These are phyloP conservation scores for Lysandra bellargus DNA, from an alignment of 2,888 invertebrate species.

Conservation along the genomic window DNA sequence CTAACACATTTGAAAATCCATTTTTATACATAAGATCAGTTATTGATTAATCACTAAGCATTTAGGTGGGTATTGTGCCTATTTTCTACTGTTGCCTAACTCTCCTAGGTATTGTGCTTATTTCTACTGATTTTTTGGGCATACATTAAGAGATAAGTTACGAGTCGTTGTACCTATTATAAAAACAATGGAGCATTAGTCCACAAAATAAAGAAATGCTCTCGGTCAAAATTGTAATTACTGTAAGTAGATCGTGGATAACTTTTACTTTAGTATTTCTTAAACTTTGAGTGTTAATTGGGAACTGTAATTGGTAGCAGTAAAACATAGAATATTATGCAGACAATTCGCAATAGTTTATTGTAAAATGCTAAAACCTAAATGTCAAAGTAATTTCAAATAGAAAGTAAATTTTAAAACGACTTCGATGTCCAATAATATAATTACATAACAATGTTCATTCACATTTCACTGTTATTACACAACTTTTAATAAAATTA, in stretches of 20 bases:
- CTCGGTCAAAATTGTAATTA: neutral
- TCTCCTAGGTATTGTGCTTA: too few relatives aligned
- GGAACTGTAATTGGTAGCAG: neutral
- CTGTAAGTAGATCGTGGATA: neutral
- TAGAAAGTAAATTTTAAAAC: slow-evolving; percentile 25
- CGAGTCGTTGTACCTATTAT: neutral
- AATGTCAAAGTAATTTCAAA: slow-evolving; percentile 24
- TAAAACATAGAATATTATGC: slow-evolving; percentile 1
- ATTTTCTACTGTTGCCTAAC: too few relatives aligned
- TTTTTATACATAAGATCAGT: too few relatives aligned
- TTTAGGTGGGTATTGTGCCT: too few relatives aligned
- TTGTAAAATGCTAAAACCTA: slow-evolving; percentile 8
- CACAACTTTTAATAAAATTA: slow-evolving; percentile 4
- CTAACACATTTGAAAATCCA: too few relatives aligned
- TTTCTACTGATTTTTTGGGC: too few relatives aligned
- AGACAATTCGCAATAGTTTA: slow-evolving; percentile 23
- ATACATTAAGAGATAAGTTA: neutral
- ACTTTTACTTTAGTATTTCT: neutral
- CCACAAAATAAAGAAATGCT: neutral
- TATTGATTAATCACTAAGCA: too few relatives aligned
- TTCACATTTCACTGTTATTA: neutral
- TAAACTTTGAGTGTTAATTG: neutral
- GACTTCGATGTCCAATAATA: slow-evolving; percentile 22
- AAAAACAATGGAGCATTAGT: neutral
- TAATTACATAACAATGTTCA: slow-evolving; percentile 28